These are phyloP conservation scores for Melanotaenia maccullochi DNA, from an alignment of 2,797 vertebrate genomes.

Conservation along the genomic window DNA sequence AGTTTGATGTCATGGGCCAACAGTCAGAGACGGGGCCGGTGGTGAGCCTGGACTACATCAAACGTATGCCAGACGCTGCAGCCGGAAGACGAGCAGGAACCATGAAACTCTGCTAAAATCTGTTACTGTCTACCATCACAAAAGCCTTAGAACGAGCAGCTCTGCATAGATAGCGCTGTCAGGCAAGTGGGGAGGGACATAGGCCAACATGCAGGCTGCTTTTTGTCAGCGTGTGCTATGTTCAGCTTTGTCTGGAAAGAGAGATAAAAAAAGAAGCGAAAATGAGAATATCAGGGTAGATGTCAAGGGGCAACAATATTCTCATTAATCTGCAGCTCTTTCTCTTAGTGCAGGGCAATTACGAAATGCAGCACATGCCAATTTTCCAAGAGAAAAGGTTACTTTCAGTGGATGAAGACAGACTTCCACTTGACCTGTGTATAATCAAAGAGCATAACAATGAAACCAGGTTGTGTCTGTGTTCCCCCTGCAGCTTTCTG, in stretches of 20 bases:
- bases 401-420: slow-evolving; percentile 61
- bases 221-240: slow-evolving; percentile 54
- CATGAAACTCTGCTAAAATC: slow-evolving; percentile 63
- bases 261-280: slow-evolving; percentile 20
- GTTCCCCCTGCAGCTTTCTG: slow-evolving; percentile 65
- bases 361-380: slow-evolving; percentile 44
- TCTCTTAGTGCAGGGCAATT: slow-evolving; percentile 42
- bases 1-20: slow-evolving; percentile 53
- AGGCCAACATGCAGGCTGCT: slow-evolving; percentile 54
- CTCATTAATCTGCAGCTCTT: slow-evolving; percentile 40
- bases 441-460: slow-evolving; percentile 66
- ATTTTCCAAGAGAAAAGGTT: slow-evolving; percentile 59
- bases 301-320: slow-evolving; percentile 48
- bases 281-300: slow-evolving; percentile 60
- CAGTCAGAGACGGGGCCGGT: slow-evolving; percentile 46
- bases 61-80: slow-evolving; percentile 72
- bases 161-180: slow-evolving; percentile 26
- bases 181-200: slow-evolving; percentile 59
- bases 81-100: slow-evolving; percentile 77
- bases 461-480: slow-evolving; percentile 57
- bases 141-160: slow-evolving; percentile 45
- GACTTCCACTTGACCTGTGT: slow-evolving; percentile 68
- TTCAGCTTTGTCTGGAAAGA: slow-evolving; percentile 45
- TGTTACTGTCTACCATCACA: slow-evolving; percentile 71
- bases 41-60: slow-evolving; percentile 75